These are phyloP conservation scores for Onychomys leucogaster DNA, from an alignment of 2,797 vertebrate genomes.

Conservation along the genomic window DNA sequence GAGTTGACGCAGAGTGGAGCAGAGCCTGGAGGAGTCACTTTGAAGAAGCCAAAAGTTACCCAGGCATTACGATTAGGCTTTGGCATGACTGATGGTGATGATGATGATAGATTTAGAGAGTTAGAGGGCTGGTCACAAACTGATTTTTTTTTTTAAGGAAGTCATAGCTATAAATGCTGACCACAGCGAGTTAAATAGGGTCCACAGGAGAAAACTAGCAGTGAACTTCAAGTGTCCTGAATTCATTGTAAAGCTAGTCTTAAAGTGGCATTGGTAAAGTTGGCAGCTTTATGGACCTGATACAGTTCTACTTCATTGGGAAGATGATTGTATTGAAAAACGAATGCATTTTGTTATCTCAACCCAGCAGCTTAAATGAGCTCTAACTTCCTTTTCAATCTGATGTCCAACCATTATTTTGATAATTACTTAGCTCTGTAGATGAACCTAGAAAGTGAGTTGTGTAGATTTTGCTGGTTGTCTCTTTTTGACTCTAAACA, in stretches of 20 bases:
- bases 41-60: neutral
- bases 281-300: neutral
- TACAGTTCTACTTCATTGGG: neutral
- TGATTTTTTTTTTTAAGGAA: neutral
- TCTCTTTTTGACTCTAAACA: neutral
- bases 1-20: neutral
- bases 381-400: neutral
- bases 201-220: slow-evolving; percentile 4
- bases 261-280: neutral
- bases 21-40: neutral
- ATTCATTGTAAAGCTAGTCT: slow-evolving; percentile 4
- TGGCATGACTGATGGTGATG: neutral
- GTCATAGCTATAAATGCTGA: neutral
- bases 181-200: neutral
- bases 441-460: neutral
- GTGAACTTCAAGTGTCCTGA: neutral
- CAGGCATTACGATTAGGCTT: neutral
- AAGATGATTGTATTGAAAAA: slow-evolving; percentile 13
- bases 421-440: neutral
- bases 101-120: slow-evolving; percentile 30
- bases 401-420: neutral
- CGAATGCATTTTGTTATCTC: neutral
- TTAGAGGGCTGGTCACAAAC: neutral
- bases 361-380: neutral
- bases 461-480: neutral